Conservation (phyloP, 2,113 vertebrate genomes). For the Megaleporinus macrocephalus region DNA sequence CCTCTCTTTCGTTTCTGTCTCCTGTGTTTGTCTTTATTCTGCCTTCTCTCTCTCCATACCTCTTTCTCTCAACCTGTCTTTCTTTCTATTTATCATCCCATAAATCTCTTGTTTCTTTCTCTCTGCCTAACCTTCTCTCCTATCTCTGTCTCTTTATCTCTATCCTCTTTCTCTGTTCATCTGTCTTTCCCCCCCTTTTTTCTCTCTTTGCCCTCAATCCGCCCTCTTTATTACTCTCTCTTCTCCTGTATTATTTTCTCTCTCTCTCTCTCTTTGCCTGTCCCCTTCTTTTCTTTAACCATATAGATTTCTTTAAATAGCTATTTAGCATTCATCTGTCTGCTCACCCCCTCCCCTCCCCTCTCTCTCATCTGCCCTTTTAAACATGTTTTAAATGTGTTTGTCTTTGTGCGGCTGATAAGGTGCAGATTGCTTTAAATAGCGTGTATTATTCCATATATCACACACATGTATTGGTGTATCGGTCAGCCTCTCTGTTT, state of each 20-base stretch:
- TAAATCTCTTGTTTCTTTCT: neutral
- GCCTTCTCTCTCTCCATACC: neutral
- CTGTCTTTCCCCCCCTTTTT: neutral
- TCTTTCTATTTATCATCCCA: neutral
- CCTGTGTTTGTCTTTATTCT: no score
- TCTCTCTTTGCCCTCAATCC: no score
- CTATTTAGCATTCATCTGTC: neutral
- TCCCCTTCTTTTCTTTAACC: neutral
- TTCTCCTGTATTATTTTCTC: neutral
- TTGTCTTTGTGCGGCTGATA: neutral
- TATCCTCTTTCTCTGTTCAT: neutral
- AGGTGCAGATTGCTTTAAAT: conserved; percentile 1
- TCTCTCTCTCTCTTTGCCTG: neutral
- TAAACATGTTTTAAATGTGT: neutral
- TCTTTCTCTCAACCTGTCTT: neutral
- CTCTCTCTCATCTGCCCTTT: conserved; percentile 4
- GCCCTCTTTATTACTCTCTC: neutral
- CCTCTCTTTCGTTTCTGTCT: conserved; percentile 42
- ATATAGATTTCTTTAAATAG: neutral
- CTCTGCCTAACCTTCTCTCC: no score
- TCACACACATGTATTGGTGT: neutral
- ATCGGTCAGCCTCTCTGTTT: conserved; percentile 16
- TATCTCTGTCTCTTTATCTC: neutral
- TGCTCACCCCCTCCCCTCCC: neutral
- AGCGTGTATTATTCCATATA: conserved; percentile 7